Percentiles rank a stretch among this genome's conserved stretches.
phyloP scores from a whole-genome alignment of 2,113 vertebrate genomes.

The Andinoacara biseriatus region DNA sequence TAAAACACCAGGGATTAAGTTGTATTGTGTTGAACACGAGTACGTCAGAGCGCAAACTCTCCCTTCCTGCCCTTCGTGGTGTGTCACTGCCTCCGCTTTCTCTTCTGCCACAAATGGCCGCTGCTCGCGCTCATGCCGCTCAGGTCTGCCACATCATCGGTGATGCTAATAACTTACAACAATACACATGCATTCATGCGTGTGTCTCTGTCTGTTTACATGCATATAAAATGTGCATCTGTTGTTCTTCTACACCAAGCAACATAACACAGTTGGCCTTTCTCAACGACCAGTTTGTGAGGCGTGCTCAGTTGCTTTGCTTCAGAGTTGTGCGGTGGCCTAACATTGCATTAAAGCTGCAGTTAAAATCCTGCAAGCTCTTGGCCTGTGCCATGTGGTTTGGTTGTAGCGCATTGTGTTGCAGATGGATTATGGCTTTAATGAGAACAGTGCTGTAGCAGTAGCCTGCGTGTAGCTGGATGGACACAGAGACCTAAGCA shows the following conservation, averaged over 20 bases:
- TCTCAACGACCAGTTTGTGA: neutral
- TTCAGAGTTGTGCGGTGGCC: neutral
- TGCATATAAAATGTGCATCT: neutral
- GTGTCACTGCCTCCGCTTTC: constrained; percentile 19
- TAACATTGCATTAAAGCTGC: constrained; percentile 28
- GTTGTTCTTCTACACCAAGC: neutral
- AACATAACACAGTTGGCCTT: neutral
- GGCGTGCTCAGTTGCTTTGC: neutral
- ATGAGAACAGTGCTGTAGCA: constrained; percentile 46
- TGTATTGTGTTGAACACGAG: constrained; percentile 50
- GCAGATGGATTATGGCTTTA: constrained; percentile 66
- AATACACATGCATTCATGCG: neutral
- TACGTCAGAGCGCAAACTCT: constrained; percentile 58
- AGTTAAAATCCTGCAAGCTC: constrained; percentile 20
- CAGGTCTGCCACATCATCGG: neutral
- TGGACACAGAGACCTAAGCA: constrained; percentile 54
- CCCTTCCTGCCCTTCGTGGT: constrained; percentile 60
- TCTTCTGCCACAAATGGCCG: constrained; percentile 12
- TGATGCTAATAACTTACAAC: neutral
- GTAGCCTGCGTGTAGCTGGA: constrained; percentile 44
- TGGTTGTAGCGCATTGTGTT: constrained; percentile 39
- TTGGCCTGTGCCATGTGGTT: constrained; percentile 15
- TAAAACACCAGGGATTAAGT: constrained; percentile 43
- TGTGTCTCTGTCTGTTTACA: neutral
- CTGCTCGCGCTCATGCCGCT: neutral